phyloP scores from a whole-genome alignment of 30 jellyfish, hydroid and myxozoan species.

The Calvadosia cruxmelitensis region DNA sequence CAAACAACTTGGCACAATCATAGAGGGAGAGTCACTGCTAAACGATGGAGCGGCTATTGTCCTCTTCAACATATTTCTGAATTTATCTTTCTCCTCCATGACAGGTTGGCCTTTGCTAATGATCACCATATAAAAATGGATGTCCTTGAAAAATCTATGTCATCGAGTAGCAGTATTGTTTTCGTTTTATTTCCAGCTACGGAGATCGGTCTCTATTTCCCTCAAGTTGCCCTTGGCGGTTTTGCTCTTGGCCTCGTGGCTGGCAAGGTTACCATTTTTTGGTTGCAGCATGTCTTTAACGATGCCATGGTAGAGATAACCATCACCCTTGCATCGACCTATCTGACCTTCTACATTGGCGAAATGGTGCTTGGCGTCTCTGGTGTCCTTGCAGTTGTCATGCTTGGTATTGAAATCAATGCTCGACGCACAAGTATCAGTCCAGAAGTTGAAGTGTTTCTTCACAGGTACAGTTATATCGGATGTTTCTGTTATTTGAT shows the following conservation, averaged over 20 bases:
- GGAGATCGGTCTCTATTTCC: constrained; percentile 51
- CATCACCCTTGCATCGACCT: constrained; percentile 66
- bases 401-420: constrained; percentile 84
- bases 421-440: constrained; percentile 81
- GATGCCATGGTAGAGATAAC: constrained; percentile 91
- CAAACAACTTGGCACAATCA: constrained; percentile 69
- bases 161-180: neutral
- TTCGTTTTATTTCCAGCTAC: constrained; percentile 30
- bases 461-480: constrained; percentile 85
- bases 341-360: constrained; percentile 60
- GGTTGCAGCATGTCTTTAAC: constrained; percentile 86
- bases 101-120: too few relatives aligned
- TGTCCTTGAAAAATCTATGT: neutral
- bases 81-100: constrained; percentile 32
- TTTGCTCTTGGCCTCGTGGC: constrained; percentile 84
- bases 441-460: constrained; percentile 81
- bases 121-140: too few relatives aligned
- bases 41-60: constrained; percentile 95
- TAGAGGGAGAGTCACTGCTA: constrained; percentile 80
- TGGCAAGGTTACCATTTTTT: constrained; percentile 68
- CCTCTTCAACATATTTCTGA: constrained; percentile 41
- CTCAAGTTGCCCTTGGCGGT: constrained; percentile 91
- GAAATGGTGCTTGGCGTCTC: constrained; percentile 66
- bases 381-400: constrained; percentile 87
- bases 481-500: too few relatives aligned